Conservation (phyloP, 1,140 invertebrate genomes). For the Zaprionus nigranus region DNA sequence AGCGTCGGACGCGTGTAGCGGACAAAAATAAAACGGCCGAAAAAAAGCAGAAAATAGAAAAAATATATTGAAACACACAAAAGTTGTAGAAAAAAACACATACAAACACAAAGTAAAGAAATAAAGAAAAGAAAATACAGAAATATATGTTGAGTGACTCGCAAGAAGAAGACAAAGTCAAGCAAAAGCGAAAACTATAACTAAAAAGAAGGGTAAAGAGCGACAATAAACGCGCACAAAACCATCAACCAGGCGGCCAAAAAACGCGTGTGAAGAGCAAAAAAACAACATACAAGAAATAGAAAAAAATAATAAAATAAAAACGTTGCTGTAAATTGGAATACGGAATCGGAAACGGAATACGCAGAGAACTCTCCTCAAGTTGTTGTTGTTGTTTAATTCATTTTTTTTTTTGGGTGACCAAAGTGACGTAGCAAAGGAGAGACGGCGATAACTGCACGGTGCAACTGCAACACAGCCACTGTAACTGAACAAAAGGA, state of each 20-base stretch:
- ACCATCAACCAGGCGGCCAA: slow-evolving; percentile 16
- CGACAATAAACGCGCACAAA: slow-evolving; percentile 36
- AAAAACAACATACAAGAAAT: background rate
- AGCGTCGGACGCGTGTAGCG: slow-evolving; percentile 79
- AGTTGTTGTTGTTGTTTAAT: slow-evolving; percentile 16
- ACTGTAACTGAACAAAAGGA: slow-evolving; percentile 31
- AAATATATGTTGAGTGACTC: slow-evolving; percentile 33
- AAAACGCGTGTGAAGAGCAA: slow-evolving; percentile 38
- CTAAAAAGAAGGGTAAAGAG: slow-evolving; percentile 21
- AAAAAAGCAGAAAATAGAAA: slow-evolving; percentile 28
- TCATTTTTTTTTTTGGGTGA: slow-evolving; percentile 34
- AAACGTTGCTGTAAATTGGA: slow-evolving; percentile 7
- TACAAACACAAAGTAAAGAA: slow-evolving; percentile 14
- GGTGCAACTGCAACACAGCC: slow-evolving; percentile 9
- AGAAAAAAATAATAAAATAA: background rate
- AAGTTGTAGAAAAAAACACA: slow-evolving; percentile 14
- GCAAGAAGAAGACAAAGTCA: slow-evolving; percentile 38
- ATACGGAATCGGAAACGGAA: slow-evolving; percentile 4
- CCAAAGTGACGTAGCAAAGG: slow-evolving; percentile 17
- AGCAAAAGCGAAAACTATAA: slow-evolving; percentile 36
- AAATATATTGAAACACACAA: slow-evolving; percentile 13
- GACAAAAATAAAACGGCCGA: slow-evolving; percentile 63
- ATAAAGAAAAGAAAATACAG: slow-evolving; percentile 13
- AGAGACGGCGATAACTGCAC: background rate
- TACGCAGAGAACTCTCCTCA: slow-evolving; percentile 1